Percentiles rank a stretch among this genome's conserved stretches.
Conservation (phyloP, 2,797 vertebrate species). For the Babyrousa celebensis region DNA sequence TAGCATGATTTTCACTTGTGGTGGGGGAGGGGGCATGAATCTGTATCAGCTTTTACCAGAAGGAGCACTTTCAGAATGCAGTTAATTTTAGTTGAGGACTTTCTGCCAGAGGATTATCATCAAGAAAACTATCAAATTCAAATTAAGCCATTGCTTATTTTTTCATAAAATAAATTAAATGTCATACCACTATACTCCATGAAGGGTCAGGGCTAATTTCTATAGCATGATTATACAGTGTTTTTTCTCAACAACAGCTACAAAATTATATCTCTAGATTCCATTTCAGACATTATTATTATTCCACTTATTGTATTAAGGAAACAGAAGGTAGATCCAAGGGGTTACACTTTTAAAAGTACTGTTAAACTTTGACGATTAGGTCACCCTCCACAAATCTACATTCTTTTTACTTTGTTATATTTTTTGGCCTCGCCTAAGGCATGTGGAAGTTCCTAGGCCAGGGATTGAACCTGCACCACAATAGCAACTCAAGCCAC, state of each 20-base stretch:
- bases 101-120: neutral
- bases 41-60: neutral
- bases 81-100: neutral
- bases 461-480: no score
- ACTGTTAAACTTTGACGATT: neutral
- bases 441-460: no score
- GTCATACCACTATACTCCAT: neutral
- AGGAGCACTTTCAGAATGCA: neutral
- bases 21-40: neutral
- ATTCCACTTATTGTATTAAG: neutral
- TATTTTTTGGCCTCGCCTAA: no score
- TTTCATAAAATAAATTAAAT: neutral
- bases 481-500: no score
- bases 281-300: neutral
- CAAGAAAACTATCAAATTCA: constrained; percentile 2
- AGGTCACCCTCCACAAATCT: neutral
- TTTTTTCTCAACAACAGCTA: neutral
- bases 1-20: neutral
- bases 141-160: neutral
- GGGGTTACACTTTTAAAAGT: neutral
- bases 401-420: neutral
- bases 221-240: neutral
- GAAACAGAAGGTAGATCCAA: neutral
- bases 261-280: neutral
- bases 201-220: neutral